phyloP scores from a whole-genome alignment of 64 coral and sea anemone species.

The Actinia equina region DNA sequence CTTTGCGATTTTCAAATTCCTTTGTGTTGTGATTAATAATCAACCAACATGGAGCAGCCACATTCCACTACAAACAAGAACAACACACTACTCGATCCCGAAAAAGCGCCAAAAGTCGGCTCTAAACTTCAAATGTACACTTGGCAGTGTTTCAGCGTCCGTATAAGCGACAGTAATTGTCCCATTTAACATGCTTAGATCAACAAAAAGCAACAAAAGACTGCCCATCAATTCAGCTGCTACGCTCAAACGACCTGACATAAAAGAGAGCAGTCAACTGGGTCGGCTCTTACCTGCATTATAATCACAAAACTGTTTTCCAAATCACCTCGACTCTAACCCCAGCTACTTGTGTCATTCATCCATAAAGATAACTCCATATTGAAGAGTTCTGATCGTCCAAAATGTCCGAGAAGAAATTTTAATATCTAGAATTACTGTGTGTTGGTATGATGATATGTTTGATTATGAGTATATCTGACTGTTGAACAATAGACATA shows the following conservation, averaged over 20 bases:
- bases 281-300: conserved; percentile 14
- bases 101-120: neutral
- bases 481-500: neutral
- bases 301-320: conserved; percentile 13
- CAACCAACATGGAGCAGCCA: neutral
- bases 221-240: neutral
- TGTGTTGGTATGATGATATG: neutral
- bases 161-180: conserved; percentile 31
- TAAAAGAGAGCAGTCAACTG: conserved; percentile 21
- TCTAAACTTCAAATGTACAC: neutral
- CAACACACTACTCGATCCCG: neutral
- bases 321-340: neutral
- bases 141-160: conserved; percentile 3
- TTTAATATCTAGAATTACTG: neutral
- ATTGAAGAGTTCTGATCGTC: neutral
- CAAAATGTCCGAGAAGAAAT: neutral
- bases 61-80: neutral
- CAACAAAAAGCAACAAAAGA: conserved; percentile 29
- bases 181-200: conserved; percentile 41
- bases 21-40: neutral
- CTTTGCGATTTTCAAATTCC: conserved; percentile 10
- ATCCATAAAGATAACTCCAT: neutral
- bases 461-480: neutral
- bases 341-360: neutral
- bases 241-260: conserved; percentile 13